phyloP scores from a whole-genome alignment of 2,797 vertebrate genomes.

The Echeneis naucrates region DNA sequence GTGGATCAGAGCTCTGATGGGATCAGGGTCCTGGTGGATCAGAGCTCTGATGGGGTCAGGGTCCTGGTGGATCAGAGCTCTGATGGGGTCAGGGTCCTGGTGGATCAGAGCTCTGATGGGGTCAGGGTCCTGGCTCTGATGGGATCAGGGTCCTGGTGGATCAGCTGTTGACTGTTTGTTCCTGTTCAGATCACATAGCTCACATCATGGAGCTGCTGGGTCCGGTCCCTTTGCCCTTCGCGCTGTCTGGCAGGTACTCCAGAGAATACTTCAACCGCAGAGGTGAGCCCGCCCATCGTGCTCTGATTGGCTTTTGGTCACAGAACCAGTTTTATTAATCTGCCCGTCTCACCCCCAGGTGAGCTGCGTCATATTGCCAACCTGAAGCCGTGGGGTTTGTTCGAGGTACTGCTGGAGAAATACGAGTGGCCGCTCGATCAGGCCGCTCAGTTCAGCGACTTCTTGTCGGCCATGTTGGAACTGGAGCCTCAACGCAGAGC shows the following conservation, averaged over 20 bases:
- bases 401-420: constrained; percentile 97
- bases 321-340: not conserved
- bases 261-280: constrained; percentile 98
- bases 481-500: constrained; percentile 93
- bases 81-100: no score
- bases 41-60: no score
- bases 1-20: no score
- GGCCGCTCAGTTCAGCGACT: constrained; percentile 98
- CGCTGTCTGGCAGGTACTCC: constrained; percentile 97
- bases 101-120: no score
- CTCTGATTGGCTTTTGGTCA: not conserved
- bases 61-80: no score
- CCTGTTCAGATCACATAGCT: constrained; percentile 96
- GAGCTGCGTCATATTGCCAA: constrained; percentile 97
- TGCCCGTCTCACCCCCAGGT: constrained; percentile 81
- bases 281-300: constrained; percentile 82
- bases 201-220: constrained; percentile 99
- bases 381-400: constrained; percentile 97
- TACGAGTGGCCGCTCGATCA: constrained; percentile 98
- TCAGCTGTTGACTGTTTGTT: constrained; percentile 22
- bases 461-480: constrained; percentile 96
- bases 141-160: no score
- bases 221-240: constrained; percentile 94
- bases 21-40: no score
- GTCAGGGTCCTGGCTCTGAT: no score